Conservation (phyloP, 1,140 invertebrate genomes). For the Episyrphus balteatus region DNA sequence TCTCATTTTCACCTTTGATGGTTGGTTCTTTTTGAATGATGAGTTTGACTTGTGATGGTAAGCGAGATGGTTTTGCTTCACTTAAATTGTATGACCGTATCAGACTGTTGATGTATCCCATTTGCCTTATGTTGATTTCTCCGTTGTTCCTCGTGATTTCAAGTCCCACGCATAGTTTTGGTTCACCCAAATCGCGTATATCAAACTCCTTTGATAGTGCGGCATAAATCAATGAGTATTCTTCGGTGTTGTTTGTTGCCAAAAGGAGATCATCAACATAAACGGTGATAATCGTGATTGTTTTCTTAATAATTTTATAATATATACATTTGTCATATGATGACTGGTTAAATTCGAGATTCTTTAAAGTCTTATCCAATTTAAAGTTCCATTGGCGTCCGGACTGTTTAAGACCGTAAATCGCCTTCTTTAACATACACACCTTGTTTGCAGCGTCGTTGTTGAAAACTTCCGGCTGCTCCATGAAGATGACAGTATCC, state of each 20-base stretch:
- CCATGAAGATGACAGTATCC: constrained; percentile 33
- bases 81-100: constrained; percentile 13
- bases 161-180: constrained; percentile 21
- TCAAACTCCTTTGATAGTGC: constrained; percentile 14
- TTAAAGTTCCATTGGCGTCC: constrained; percentile 19
- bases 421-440: constrained; percentile 21
- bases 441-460: constrained; percentile 9
- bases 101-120: constrained; percentile 27
- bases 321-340: constrained; percentile 27
- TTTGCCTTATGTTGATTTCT: constrained; percentile 23
- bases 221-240: constrained; percentile 9
- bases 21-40: constrained; percentile 9
- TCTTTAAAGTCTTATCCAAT: constrained; percentile 14
- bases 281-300: neutral
- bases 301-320: neutral
- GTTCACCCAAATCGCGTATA: constrained; percentile 16
- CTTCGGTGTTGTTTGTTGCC: constrained; percentile 4
- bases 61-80: constrained; percentile 11
- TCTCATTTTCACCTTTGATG: neutral
- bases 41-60: constrained; percentile 11
- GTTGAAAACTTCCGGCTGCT: constrained; percentile 21
- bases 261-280: constrained; percentile 22
- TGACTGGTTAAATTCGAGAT: constrained; percentile 14
- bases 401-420: constrained; percentile 36
- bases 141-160: constrained; percentile 15